Evolutionary conservation across 1,140 invertebrate species (phyloP).

Genomic region (Drosophila ambigua): DNA sequence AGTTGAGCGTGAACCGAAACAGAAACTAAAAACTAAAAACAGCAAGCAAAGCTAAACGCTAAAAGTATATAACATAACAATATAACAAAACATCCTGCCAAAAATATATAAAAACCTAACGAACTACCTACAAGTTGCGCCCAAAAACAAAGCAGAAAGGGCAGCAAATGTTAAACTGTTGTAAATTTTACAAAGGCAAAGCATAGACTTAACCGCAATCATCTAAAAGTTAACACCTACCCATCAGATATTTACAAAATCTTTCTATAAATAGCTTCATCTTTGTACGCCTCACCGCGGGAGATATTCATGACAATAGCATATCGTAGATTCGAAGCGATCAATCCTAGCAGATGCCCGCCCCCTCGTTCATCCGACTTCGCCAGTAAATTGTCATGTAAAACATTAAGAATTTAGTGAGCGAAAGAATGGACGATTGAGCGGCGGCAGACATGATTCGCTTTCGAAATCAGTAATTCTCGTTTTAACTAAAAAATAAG

Average conservation of each 20-base stretch:
- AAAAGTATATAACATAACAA: conserved; percentile 41
- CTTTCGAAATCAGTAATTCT: conserved; percentile 60
- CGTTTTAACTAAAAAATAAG: conserved; percentile 68
- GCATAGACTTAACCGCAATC: conserved; percentile 73
- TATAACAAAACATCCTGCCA: conserved; percentile 72
- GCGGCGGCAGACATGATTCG: conserved; percentile 23
- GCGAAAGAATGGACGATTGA: neutral
- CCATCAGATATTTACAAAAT: conserved; percentile 46
- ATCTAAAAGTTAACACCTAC: conserved; percentile 51
- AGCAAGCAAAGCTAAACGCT: conserved; percentile 36
- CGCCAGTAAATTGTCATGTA: conserved; percentile 5
- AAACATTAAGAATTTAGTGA: conserved; percentile 26
- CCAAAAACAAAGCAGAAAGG: conserved; percentile 42
- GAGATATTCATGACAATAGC: conserved; percentile 67
- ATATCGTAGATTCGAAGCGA: conserved; percentile 34
- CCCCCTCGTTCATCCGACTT: conserved; percentile 19
- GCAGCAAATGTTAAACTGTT: conserved; percentile 62
- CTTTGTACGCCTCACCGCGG: conserved; percentile 32
- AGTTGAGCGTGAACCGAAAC: conserved; percentile 49
- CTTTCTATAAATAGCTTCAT: conserved; percentile 43
- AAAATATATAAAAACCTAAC: conserved; percentile 77
- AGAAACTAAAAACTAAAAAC: conserved; percentile 27
- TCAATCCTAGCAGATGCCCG: conserved; percentile 17
- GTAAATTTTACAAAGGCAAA: conserved; percentile 68
- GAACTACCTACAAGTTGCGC: conserved; percentile 69